Evolutionary conservation across 2,797 vertebrate genomes (phyloP), one percentile per base, ranked within the genome.

Genomic region (Microchirus variegatus): DNA sequence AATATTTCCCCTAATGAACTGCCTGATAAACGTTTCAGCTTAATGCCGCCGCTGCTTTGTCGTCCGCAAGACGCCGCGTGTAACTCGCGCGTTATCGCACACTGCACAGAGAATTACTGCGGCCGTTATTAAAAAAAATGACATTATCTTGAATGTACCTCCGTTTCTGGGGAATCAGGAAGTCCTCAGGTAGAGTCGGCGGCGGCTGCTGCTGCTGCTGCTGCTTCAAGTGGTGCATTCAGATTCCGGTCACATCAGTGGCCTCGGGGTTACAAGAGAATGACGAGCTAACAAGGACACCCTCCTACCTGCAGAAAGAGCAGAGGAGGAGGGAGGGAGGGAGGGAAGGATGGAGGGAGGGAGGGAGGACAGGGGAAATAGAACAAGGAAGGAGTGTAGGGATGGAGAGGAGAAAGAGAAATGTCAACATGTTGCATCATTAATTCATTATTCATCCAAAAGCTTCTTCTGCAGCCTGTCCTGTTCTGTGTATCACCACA

Each of bases 391-490:
- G 53, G 15, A 31, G 31, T 31, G 31, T 8, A 31, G 31, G 31
- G 48, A 73, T 19, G 31, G 31, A 42, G 18, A 40, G 55, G 63
- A 51, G 48, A 54, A 40, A 64, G 69, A 71, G 51, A 78, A 56
- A 73, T 85, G 83, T 84, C 85, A 81, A 82, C 73, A 82, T 15
- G 67, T 86, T 84, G 77, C 88, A 84, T 87, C 85, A 87, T 71
- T 63, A 50, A 69, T 72, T 81, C 51, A 71, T 80, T 84, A 67
- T 67, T 47, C 83, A 81, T 83, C 77, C 9, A 56, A 15, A 40
- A 53, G 43, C 22, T 26, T 70, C 51, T 43, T 31, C 31, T 3
- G 4, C 31, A 6, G 31, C 31, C 5, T 31, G 31, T 31, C 31
- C 31, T 31, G 5, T 10, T 11, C 16, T 3, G 31, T 31, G 31